Evolutionary conservation across 2,888 invertebrate species (phyloP), one percentile per base, ranked within the genome.

Genomic region (Microplitis deprimator): DNA sequence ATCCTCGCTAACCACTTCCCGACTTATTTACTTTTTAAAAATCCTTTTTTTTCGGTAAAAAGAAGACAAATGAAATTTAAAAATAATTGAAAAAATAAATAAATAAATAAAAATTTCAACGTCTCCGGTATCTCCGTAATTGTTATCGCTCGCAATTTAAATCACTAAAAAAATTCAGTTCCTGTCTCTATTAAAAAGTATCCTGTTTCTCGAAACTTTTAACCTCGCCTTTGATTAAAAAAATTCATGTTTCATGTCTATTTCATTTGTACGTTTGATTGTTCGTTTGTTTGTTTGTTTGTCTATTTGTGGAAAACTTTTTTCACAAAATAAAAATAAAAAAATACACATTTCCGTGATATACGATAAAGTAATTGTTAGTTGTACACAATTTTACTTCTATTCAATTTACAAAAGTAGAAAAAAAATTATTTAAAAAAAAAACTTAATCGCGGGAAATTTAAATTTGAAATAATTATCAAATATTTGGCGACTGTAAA

Each of bases 81-180:
- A 29, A 29, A 29, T 29, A 29, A 29, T 29, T 29, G 29, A 29
- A 29, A 29, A 29, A 29, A 29, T 29, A 29, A 29, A 29, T 29
- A 29, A 29, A 29, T 29, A 29, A 29, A 29, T 29, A 29, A 29
- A 29, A 29, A 29, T 29, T 29, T 29, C 4, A 29, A 29, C 65
- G 68, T 68, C 68, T 73, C 64, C 64, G 59, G 61, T 68, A 41
- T 77, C 64, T 64, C 16, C 50, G 69, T 68, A 20, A 59, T 73
- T 73, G 61, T 76, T 29, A 20, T 75, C 40, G 61, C n/a, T 29
- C 10, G 8, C 29, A 29, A 29, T 29, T 29, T 29, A 29, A 29
- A 29, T 29, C 29, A 29, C 29, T 29, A 29, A 29, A 29, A 29
- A 29, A 4, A 29, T 29, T 29, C 29, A 29, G 29, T 29, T 29